Conservation (phyloP, 2,888 invertebrate genomes). For the Andrena flavipes region DNA sequence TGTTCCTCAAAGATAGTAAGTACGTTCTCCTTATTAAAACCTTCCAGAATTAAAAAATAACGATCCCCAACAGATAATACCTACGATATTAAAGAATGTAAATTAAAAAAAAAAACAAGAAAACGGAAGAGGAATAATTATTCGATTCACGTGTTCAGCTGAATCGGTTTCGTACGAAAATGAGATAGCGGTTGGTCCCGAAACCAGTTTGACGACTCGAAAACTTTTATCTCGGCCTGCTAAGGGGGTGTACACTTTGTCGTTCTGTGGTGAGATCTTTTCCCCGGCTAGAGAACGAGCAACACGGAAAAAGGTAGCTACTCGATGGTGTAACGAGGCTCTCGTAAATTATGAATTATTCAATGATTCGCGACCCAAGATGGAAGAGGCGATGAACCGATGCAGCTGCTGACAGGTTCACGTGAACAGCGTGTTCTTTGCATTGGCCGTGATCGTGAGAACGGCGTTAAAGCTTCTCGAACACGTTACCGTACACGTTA, state of each 20-base stretch:
- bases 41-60: too few species aligned
- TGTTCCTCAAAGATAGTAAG: too few species aligned
- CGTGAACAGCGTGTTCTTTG: constrained; percentile 52
- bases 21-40: too few species aligned
- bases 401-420: constrained; percentile 52
- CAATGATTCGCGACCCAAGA: constrained; percentile 60
- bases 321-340: constrained; percentile 52
- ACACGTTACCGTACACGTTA: constrained; percentile 25
- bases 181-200: constrained; percentile 49
- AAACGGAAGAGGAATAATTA: constrained; percentile 17
- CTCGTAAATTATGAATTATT: constrained; percentile 68
- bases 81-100: too few species aligned
- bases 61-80: too few species aligned
- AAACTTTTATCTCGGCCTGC: constrained; percentile 42
- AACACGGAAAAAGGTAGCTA: constrained; percentile 43
- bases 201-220: constrained; percentile 62
- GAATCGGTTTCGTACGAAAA: constrained; percentile 55
- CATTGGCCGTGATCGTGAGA: constrained; percentile 48
- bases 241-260: constrained; percentile 49
- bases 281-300: constrained; percentile 30
- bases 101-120: not conserved
- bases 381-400: constrained; percentile 56
- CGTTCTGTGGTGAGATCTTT: constrained; percentile 50
- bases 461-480: constrained; percentile 29
- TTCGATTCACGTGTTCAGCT: constrained; percentile 39